Percentiles rank a stretch among this genome's conserved stretches.
Conservation (phyloP, 2,797 vertebrate species). For the Oreochromis mossambicus region DNA sequence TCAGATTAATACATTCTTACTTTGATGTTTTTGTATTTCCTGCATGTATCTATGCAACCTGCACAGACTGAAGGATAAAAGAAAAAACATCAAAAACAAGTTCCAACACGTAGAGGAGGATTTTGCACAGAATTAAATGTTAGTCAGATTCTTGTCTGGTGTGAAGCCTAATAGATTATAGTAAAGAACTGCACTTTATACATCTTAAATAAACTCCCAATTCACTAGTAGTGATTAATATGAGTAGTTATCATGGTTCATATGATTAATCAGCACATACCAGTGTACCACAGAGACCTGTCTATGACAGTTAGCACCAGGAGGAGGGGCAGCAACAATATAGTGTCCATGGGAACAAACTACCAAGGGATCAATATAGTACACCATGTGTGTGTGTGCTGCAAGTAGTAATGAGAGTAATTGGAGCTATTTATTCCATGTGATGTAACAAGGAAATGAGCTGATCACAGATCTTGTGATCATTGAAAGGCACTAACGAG, state of each 20-base stretch:
- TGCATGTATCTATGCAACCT: neutral
- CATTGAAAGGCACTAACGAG: neutral
- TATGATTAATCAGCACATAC: neutral
- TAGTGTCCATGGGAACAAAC: constrained; percentile 40
- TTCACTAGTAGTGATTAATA: neutral
- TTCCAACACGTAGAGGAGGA: neutral
- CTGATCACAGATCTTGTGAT: neutral
- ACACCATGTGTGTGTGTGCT: neutral
- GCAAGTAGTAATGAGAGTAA: constrained; percentile 18
- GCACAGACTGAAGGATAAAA: neutral
- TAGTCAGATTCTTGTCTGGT: neutral
- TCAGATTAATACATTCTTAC: neutral
- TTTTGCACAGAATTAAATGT: neutral
- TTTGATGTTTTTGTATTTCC: neutral
- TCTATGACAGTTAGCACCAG: neutral
- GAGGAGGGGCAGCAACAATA: constrained; percentile 9
- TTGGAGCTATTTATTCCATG: neutral
- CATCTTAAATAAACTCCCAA: neutral
- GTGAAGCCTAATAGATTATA: neutral
- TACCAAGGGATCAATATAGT: constrained; percentile 3
- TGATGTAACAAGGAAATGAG: neutral
- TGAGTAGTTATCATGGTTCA: neutral
- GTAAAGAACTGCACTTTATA: neutral
- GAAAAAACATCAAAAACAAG: neutral
- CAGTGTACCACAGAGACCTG: neutral